A percentile compares a stretch with the other conserved stretches of the same genome.
These are phyloP conservation scores for Phallusia fumigata DNA, from an alignment of 23 tunicate genomes.

Conservation along the genomic window DNA sequence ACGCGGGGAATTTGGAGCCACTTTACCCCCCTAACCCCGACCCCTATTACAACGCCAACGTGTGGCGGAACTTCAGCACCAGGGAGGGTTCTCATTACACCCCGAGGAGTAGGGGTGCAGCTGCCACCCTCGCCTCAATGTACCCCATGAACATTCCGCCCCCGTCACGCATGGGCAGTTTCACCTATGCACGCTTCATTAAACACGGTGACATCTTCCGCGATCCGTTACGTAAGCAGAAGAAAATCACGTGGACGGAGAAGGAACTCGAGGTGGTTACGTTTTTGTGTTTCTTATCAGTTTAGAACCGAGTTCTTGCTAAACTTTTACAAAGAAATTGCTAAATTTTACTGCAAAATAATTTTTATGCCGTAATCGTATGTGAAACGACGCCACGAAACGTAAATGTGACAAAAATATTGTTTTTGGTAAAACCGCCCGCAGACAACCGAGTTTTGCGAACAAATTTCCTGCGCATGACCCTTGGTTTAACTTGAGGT, in stretches of 20 bases:
- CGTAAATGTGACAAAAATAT: no score
- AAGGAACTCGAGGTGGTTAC: constrained; percentile 38
- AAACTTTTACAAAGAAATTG: not conserved
- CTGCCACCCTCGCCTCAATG: constrained; percentile 75
- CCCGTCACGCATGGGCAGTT: constrained; percentile 87
- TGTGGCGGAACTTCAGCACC: constrained; percentile 82
- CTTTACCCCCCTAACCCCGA: constrained; percentile 45
- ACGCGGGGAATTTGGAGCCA: constrained; percentile 75
- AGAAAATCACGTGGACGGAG: constrained; percentile 70
- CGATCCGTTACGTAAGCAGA: constrained; percentile 43
- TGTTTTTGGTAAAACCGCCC: no score
- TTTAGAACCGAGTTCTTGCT: no score
- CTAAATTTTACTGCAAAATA: not conserved
- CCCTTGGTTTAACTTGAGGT: no score
- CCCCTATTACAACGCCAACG: constrained; percentile 86
- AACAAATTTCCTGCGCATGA: no score
- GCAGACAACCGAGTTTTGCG: no score
- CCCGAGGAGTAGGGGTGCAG: constrained; percentile 19
- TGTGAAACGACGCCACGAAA: no score
- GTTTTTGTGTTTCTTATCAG: not conserved
- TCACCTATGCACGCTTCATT: constrained; percentile 72
- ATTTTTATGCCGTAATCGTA: no score
- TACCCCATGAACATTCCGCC: constrained; percentile 83
- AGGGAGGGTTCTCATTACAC: constrained; percentile 24
- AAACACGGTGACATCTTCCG: constrained; percentile 74